Percentiles rank a stretch among this genome's conserved stretches.
Conservation (phyloP, 1,140 invertebrate species). For the Drosophila elegans region DNA sequence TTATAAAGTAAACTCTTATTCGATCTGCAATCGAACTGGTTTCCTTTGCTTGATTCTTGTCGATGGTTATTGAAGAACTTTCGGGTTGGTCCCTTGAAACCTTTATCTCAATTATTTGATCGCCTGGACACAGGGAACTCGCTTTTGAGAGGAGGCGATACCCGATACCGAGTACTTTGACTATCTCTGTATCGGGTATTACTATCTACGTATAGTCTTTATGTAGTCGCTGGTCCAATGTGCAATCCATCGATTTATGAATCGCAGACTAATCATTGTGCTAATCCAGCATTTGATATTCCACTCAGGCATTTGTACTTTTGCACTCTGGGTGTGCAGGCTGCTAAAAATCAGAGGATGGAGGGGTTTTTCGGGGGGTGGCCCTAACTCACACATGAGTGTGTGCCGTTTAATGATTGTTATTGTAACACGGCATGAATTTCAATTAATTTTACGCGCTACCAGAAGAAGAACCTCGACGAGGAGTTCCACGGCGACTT, state of each 20-base stretch:
- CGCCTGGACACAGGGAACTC: conserved; percentile 24
- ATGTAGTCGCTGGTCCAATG: conserved; percentile 23
- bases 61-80: conserved; percentile 20
- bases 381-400: conserved; percentile 30
- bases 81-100: conserved; percentile 36
- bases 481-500: conserved; percentile 22
- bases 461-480: conserved; percentile 53
- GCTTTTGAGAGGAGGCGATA: conserved; percentile 1
- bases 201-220: conserved; percentile 4
- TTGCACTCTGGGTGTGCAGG: conserved; percentile 79
- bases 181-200: neutral
- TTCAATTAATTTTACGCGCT: conserved; percentile 81
- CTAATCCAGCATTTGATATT: conserved; percentile 71
- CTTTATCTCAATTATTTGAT: conserved; percentile 80
- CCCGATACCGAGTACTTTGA: neutral
- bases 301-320: conserved; percentile 84
- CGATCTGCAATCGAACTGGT: neutral
- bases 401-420: conserved; percentile 81
- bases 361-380: conserved; percentile 11
- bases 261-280: conserved; percentile 66
- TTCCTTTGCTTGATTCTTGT: conserved; percentile 20
- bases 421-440: conserved; percentile 82
- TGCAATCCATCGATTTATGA: conserved; percentile 64
- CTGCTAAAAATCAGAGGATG: conserved; percentile 6
- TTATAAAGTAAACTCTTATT: conserved; percentile 10